Conservation (phyloP, 2,888 invertebrate species). For the Loripinus fragilis region DNA sequence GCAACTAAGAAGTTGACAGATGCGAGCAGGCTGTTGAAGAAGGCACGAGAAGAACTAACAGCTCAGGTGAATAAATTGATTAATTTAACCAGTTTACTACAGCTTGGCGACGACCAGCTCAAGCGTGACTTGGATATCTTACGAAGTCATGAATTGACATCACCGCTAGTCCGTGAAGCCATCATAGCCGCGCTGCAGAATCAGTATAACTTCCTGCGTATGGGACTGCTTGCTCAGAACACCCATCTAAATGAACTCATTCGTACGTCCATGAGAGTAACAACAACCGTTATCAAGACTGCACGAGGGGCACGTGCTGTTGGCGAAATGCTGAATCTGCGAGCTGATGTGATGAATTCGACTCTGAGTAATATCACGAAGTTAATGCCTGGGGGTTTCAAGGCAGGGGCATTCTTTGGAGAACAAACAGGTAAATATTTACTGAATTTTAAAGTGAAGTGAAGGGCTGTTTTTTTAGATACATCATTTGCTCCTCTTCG, state of each 20-base stretch:
- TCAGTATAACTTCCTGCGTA: slow-evolving; percentile 75
- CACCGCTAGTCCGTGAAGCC: slow-evolving; percentile 64
- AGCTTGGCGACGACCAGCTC: slow-evolving; percentile 65
- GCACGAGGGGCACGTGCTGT: slow-evolving; percentile 61
- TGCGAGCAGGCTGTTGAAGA: slow-evolving; percentile 64
- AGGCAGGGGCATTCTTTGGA: slow-evolving; percentile 57
- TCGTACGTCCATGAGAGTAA: slow-evolving; percentile 62
- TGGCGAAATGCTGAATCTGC: slow-evolving; percentile 54
- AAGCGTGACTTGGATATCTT: slow-evolving; percentile 67
- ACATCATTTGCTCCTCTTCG: no score
- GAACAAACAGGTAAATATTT: slow-evolving; percentile 48
- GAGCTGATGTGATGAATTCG: slow-evolving; percentile 55
- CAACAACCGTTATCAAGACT: slow-evolving; percentile 64
- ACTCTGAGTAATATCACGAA: slow-evolving; percentile 56
- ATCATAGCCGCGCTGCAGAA: slow-evolving; percentile 74
- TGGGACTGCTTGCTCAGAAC: slow-evolving; percentile 72
- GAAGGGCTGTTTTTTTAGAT: no score
- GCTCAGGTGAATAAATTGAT: slow-evolving; percentile 61
- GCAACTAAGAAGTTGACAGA: slow-evolving; percentile 65
- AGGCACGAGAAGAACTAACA: slow-evolving; percentile 61
- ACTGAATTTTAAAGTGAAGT: no score
- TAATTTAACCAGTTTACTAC: slow-evolving; percentile 66
- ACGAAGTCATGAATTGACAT: slow-evolving; percentile 59
- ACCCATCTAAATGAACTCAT: slow-evolving; percentile 70
- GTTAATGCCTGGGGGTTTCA: slow-evolving; percentile 60